Evolutionary conservation across 1,140 invertebrate genomes (phyloP), one percentile per base, ranked within the genome.

Genomic region (Leguminivora glycinivorella): DNA sequence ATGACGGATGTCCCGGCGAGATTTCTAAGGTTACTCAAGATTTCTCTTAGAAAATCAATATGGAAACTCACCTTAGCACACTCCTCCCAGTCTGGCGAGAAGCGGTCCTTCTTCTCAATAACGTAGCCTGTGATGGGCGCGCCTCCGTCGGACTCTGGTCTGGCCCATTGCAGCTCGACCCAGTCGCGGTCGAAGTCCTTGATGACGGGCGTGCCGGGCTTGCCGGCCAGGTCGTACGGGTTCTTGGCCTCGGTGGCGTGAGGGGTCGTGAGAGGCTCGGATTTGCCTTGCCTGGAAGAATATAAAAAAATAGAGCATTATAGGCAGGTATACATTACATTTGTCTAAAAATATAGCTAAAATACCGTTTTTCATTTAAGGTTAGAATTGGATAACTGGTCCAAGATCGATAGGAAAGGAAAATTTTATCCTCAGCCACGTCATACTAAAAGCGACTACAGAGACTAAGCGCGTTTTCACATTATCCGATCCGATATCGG

Each of bases 211-310:
- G 95, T 96, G 25, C 97, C 89, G 5, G 89, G 89, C 66, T 91
- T 90, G 69, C 87, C 83, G 69, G 92, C 92, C 84, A 94, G 92
- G 94, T 97, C 98, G 91, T 97, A 99, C 58, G 98, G 98, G 96
- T 99, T 99, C 89, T 99, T 99, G 56, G 99, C 99, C 89, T 98
- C 95, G 74, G 97, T 97, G n/a, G 96, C 94, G 81, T 97, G 95
- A n/a, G 94, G 93, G 17, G 97, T 95, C 1, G 96, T 96, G 1
- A 99, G 92, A 19, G 98, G 98, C 80, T 99, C 98, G 24, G 98
- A 99, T 89, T 96, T 96, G 63, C 98, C 99, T 93, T 99, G 97
- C 72, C 89, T 91, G 76, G 22, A 40, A 60, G 56, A 22, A 52
- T 52, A 52, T n/a, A 22, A 14, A 34, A 66, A n/a, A 17, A 3